These are phyloP conservation scores for Apogon talboti DNA, from an alignment of 2,797 vertebrate species.

Conservation along the genomic window DNA sequence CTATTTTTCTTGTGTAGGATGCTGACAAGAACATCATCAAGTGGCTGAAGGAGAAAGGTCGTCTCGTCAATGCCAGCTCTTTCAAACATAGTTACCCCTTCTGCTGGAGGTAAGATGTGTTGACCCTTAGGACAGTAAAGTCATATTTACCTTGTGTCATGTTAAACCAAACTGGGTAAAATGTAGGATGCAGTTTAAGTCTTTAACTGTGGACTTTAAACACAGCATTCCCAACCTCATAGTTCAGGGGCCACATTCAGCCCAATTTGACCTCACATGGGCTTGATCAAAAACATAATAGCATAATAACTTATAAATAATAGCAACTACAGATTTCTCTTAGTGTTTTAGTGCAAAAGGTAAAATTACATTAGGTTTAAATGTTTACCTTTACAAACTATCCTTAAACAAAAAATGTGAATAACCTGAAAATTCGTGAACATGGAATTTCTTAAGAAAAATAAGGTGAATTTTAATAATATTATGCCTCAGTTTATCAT, in stretches of 20 bases:
- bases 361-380: too few species aligned
- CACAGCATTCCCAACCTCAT: not conserved
- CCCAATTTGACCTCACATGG: not conserved
- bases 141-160: not conserved
- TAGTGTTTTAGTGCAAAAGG: too few species aligned
- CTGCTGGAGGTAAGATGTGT: constrained; percentile 94
- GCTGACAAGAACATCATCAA: constrained; percentile 96
- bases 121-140: not conserved
- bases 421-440: too few species aligned
- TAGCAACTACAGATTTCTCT: too few species aligned
- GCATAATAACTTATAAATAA: too few species aligned
- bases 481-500: too few species aligned
- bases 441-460: too few species aligned
- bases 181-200: not conserved
- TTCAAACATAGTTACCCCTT: constrained; percentile 97
- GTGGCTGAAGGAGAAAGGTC: constrained; percentile 90
- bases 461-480: too few species aligned
- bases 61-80: constrained; percentile 86
- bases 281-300: not conserved
- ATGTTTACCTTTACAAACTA: too few species aligned
- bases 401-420: too few species aligned
- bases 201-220: not conserved
- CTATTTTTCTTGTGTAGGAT: constrained; percentile 82
- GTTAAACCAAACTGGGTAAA: not conserved
- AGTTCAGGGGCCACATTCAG: too few species aligned